phyloP scores from a whole-genome alignment of 1,140 invertebrate genomes.

The Kradibia gibbosae region DNA sequence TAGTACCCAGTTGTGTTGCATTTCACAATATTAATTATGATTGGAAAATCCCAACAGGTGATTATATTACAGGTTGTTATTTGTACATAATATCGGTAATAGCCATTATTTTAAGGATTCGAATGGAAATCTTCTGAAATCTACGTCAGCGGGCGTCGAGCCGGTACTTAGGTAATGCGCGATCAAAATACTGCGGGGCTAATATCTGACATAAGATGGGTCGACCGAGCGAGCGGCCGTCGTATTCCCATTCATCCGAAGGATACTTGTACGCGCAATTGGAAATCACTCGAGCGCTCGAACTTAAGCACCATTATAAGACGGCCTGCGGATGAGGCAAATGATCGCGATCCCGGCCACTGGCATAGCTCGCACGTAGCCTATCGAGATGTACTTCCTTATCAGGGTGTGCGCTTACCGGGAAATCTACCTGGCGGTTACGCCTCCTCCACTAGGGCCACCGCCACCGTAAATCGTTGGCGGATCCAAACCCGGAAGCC shows the following conservation, averaged over 20 bases:
- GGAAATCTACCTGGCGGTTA: background rate
- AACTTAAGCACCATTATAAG: background rate
- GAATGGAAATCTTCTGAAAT: background rate
- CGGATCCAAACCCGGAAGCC: background rate
- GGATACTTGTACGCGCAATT: background rate
- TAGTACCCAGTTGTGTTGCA: background rate
- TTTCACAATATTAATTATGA: background rate
- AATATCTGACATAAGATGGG: slow-evolving; percentile 8
- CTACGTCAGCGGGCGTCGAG: background rate
- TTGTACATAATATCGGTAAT: background rate
- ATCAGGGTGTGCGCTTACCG: background rate
- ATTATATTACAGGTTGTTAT: background rate
- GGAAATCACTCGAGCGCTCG: background rate
- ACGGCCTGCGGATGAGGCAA: background rate
- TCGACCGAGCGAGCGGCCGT: background rate
- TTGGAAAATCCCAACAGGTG: background rate
- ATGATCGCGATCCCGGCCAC: background rate
- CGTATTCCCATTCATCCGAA: background rate
- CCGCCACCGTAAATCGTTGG: too few relatives aligned
- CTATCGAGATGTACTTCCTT: slow-evolving; percentile 8
- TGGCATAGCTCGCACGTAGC: background rate
- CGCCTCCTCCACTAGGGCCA: too few relatives aligned
- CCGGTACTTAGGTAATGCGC: background rate
- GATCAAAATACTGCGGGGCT: background rate
- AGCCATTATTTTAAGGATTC: background rate